These are phyloP conservation scores for Aspidiotus rigidus DNA, from an alignment of 2,888 invertebrate genomes.

Conservation along the genomic window DNA sequence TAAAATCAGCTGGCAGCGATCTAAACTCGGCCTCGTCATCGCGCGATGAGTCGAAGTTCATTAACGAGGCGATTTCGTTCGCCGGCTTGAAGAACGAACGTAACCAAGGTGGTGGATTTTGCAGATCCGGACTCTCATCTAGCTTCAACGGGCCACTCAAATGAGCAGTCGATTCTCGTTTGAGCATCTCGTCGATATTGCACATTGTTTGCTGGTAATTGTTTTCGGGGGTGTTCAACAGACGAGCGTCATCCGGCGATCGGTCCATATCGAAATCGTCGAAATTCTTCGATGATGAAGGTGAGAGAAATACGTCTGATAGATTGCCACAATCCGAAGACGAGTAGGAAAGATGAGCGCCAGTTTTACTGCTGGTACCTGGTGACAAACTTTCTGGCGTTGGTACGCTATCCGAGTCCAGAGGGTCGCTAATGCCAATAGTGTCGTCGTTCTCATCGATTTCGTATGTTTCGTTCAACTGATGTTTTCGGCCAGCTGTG, in stretches of 20 bases:
- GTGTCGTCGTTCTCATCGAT: slow-evolving; percentile 34
- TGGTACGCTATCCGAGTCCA: slow-evolving; percentile 34
- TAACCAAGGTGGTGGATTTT: slow-evolving; percentile 10
- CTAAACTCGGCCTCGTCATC: slow-evolving; percentile 16
- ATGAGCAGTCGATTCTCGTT: not conserved
- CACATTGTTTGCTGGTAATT: slow-evolving; percentile 18
- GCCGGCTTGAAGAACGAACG: slow-evolving; percentile 23
- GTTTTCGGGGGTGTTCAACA: slow-evolving; percentile 19
- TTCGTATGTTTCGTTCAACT: slow-evolving; percentile 35
- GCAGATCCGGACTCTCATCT: not conserved
- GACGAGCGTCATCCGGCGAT: slow-evolving; percentile 15
- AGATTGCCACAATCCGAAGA: slow-evolving; percentile 37
- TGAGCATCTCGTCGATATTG: slow-evolving; percentile 24
- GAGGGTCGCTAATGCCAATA: slow-evolving; percentile 14
- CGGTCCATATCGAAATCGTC: slow-evolving; percentile 27
- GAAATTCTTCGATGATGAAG: slow-evolving; percentile 36
- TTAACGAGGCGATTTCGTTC: slow-evolving; percentile 19
- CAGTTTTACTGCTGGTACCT: slow-evolving; percentile 36
- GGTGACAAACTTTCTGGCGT: slow-evolving; percentile 35
- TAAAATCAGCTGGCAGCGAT: slow-evolving; percentile 32
- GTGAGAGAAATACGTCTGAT: slow-evolving; percentile 40
- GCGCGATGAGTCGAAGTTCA: slow-evolving; percentile 9
- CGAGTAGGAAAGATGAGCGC: slow-evolving; percentile 33
- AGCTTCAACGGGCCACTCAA: too few species aligned
- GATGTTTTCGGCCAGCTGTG: slow-evolving; percentile 31